Percentiles rank a stretch among this genome's conserved stretches.
Evolutionary conservation across 2,113 vertebrate genomes (phyloP).

Genomic region (Diphyllodes magnificus): DNA sequence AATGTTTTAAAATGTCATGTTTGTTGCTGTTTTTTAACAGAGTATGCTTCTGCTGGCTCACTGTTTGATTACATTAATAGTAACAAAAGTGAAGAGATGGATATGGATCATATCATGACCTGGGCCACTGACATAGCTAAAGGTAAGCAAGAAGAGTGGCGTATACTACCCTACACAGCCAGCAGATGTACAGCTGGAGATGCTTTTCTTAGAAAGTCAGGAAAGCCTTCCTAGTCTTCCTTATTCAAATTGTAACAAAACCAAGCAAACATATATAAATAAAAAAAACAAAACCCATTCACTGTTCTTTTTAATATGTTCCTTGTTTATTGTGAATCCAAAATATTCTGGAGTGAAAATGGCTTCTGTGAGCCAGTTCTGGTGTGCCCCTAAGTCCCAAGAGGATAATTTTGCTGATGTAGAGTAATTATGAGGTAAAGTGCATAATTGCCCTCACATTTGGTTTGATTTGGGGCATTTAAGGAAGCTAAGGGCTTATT

Average conservation of each 20-base stretch:
- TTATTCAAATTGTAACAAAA: background rate
- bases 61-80: constrained; percentile 96
- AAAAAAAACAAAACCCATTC: background rate
- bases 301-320: background rate
- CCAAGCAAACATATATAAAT: background rate
- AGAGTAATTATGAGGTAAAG: background rate
- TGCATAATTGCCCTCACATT: background rate
- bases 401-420: constrained; percentile 17
- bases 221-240: background rate
- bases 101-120: constrained; percentile 96
- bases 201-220: background rate
- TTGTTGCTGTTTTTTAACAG: constrained; percentile 70
- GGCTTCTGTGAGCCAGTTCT: background rate
- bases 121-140: constrained; percentile 96
- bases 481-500: background rate
- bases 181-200: background rate
- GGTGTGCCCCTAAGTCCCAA: background rate
- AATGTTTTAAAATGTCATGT: background rate
- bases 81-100: constrained; percentile 91
- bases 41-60: constrained; percentile 91
- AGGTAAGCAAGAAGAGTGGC: constrained; percentile 72
- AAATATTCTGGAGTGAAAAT: background rate
- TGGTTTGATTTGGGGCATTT: background rate
- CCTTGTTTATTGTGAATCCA: background rate
- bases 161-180: background rate